A percentile compares a stretch with the other conserved stretches of the same genome.
Conservation (phyloP, 2,113 vertebrate genomes). For the Phyllostomus hastatus region DNA sequence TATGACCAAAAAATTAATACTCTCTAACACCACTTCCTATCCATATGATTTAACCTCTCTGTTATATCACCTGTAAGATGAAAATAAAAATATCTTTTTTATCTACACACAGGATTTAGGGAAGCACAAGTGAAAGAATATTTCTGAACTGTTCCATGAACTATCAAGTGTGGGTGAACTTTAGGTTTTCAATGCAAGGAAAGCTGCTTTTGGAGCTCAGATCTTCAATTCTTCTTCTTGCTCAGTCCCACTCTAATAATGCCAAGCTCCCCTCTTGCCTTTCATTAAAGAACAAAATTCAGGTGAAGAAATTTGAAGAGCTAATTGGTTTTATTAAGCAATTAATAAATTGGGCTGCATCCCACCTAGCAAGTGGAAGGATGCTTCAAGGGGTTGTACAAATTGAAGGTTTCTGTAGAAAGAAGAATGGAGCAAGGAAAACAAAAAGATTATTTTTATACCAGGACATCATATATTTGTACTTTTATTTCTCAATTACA, state of each 20-base stretch:
- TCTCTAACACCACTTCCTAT: neutral
- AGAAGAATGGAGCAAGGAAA: neutral
- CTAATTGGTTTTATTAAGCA: neutral
- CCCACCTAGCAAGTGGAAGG: too few relatives aligned
- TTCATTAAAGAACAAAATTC: neutral
- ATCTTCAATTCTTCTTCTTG: neutral
- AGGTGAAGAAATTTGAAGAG: neutral
- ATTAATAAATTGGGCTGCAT: neutral
- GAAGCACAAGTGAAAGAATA: neutral
- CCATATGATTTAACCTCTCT: neutral
- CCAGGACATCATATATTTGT: neutral
- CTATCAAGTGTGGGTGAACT: neutral
- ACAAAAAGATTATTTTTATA: neutral
- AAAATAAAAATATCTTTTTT: neutral
- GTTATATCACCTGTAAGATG: neutral
- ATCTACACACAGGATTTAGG: neutral
- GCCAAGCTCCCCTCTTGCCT: neutral
- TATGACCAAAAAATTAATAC: constrained; percentile 13
- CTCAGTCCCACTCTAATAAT: neutral
- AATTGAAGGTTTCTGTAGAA: neutral
- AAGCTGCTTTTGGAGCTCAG: neutral
- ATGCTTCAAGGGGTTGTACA: neutral
- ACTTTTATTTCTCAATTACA: neutral
- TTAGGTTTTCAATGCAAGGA: neutral
- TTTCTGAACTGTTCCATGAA: neutral